These are phyloP conservation scores for Syngnathus scovelli DNA, from an alignment of 2,113 vertebrate species.

Conservation along the genomic window DNA sequence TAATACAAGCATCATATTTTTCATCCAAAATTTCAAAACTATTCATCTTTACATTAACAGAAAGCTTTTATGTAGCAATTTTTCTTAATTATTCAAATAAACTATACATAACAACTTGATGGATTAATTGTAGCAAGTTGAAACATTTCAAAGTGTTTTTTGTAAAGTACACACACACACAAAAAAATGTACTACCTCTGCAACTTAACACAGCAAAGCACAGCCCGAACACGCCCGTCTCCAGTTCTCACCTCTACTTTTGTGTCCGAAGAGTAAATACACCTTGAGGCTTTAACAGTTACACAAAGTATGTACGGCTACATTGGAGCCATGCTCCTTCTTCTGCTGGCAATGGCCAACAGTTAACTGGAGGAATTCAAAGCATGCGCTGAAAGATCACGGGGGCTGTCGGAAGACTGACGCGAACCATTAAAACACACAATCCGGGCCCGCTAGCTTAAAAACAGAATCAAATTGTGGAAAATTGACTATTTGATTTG, in stretches of 20 bases:
- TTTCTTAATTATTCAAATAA: too few species aligned
- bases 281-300: neutral
- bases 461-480: neutral
- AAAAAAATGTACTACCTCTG: neutral
- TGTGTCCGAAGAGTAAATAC: constrained; percentile 2
- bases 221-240: neutral
- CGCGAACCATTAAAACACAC: neutral
- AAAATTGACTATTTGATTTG: too few species aligned
- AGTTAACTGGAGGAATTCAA: constrained; percentile 3
- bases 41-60: too few species aligned
- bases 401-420: neutral
- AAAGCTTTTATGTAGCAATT: too few species aligned
- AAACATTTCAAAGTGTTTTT: too few species aligned
- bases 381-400: neutral
- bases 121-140: too few species aligned
- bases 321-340: neutral
- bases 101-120: too few species aligned
- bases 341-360: neutral
- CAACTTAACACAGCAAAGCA: neutral
- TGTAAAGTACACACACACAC: neutral
- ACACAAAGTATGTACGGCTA: neutral
- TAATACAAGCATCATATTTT: too few species aligned
- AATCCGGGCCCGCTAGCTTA: neutral
- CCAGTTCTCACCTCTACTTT: neutral
- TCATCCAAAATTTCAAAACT: too few species aligned